phyloP scores from a whole-genome alignment of 2,797 vertebrate species.

The Ctenopoma kingsleyae region DNA sequence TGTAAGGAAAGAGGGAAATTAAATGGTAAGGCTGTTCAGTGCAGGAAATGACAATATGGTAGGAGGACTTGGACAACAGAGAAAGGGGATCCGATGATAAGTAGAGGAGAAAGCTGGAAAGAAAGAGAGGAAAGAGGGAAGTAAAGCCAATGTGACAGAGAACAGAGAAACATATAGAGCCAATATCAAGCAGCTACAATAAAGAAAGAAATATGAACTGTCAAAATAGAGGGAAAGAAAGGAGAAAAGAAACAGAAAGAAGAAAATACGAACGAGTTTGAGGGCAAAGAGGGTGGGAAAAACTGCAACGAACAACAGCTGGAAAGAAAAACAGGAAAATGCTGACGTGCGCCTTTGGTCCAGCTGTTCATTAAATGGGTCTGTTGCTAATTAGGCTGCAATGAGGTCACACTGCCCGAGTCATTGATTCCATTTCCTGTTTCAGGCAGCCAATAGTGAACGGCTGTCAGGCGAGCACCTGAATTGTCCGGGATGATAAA shows the following conservation, averaged over 20 bases:
- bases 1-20: conserved; percentile 59
- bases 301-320: conserved; percentile 53
- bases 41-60: conserved; percentile 76
- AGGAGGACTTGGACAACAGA: conserved; percentile 4
- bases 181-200: conserved; percentile 5
- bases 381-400: conserved; percentile 83
- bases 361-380: conserved; percentile 85
- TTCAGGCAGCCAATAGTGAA: conserved; percentile 72
- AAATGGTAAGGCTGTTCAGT: conserved; percentile 62
- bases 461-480: conserved; percentile 74
- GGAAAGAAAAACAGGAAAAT: conserved; percentile 62
- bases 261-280: conserved; percentile 6
- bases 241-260: not conserved
- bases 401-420: conserved; percentile 83
- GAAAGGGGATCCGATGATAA: conserved; percentile 10
- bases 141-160: conserved; percentile 24
- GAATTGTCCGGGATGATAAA: conserved; percentile 78
- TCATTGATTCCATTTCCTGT: conserved; percentile 86
- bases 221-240: not conserved
- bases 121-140: conserved; percentile 2
- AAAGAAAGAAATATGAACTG: not conserved
- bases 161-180: conserved; percentile 5
- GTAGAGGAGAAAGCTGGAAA: not conserved
- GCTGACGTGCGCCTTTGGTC: conserved; percentile 76
- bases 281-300: conserved; percentile 12